Evolutionary conservation across 2,888 invertebrate species (phyloP).

Genomic region (Pollenia amentaria): DNA sequence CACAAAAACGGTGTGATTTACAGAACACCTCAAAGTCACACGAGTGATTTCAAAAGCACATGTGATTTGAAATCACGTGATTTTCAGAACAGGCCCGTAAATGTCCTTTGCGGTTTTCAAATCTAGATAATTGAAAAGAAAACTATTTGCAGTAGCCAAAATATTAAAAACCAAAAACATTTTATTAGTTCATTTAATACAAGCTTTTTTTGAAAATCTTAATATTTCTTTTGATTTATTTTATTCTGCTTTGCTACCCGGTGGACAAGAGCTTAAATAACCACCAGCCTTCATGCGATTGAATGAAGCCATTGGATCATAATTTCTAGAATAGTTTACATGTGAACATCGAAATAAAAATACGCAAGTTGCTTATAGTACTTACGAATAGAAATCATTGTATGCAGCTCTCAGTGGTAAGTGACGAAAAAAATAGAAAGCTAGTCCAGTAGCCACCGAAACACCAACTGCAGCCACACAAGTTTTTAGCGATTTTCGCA

Average conservation of each 20-base stretch:
- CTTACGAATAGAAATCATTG: constrained; percentile 57
- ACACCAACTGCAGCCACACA: constrained; percentile 24
- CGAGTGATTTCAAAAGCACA: no score
- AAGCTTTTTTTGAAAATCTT: no score
- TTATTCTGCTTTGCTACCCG: neutral
- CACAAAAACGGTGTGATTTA: no score
- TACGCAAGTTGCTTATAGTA: neutral
- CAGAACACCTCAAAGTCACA: no score
- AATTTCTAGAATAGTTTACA: constrained; percentile 54
- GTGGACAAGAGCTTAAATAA: constrained; percentile 65
- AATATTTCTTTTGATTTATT: neutral
- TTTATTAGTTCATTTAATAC: no score
- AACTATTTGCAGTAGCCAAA: no score
- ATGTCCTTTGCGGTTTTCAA: no score
- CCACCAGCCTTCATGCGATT: constrained; percentile 72
- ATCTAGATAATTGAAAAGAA: no score
- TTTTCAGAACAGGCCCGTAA: no score
- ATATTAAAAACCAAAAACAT: no score
- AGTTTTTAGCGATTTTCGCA: constrained; percentile 47
- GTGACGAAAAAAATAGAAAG: constrained; percentile 51
- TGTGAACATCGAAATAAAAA: neutral
- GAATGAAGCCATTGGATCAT: constrained; percentile 71
- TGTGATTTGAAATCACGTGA: no score
- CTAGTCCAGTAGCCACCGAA: neutral
- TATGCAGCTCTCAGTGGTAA: constrained; percentile 56